These are phyloP conservation scores for Pogonus chalceus DNA, from an alignment of 1,140 invertebrate genomes.

Conservation along the genomic window DNA sequence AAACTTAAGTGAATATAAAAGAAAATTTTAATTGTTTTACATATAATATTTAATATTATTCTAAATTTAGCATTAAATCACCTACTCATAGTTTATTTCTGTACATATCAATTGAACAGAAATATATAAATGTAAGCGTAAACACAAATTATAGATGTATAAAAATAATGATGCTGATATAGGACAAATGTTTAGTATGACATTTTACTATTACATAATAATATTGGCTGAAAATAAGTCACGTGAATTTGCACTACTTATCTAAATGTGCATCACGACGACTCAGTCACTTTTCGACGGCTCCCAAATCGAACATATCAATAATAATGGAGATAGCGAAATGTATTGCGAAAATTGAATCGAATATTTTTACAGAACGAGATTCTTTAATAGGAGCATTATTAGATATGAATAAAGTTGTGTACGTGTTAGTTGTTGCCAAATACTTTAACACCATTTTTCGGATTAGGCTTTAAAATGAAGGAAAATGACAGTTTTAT, in stretches of 20 bases:
- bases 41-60: too few relatives aligned
- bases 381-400: background rate
- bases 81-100: too few relatives aligned
- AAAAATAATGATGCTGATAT: conserved; percentile 4
- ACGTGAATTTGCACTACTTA: background rate
- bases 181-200: background rate
- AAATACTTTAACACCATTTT: background rate
- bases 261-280: too few relatives aligned
- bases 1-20: too few relatives aligned
- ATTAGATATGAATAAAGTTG: conserved; percentile 1
- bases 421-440: background rate
- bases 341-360: background rate
- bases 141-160: too few relatives aligned
- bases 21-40: too few relatives aligned
- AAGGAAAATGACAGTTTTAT: background rate
- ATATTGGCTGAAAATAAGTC: background rate
- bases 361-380: background rate
- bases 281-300: too few relatives aligned
- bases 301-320: background rate
- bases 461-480: background rate
- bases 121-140: too few relatives aligned
- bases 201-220: background rate
- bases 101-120: too few relatives aligned
- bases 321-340: background rate
- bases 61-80: too few relatives aligned